A percentile compares a stretch with the other conserved stretches of the same genome.
phyloP scores from a whole-genome alignment of 2,113 vertebrate species.

The Geothlypis trichas region DNA sequence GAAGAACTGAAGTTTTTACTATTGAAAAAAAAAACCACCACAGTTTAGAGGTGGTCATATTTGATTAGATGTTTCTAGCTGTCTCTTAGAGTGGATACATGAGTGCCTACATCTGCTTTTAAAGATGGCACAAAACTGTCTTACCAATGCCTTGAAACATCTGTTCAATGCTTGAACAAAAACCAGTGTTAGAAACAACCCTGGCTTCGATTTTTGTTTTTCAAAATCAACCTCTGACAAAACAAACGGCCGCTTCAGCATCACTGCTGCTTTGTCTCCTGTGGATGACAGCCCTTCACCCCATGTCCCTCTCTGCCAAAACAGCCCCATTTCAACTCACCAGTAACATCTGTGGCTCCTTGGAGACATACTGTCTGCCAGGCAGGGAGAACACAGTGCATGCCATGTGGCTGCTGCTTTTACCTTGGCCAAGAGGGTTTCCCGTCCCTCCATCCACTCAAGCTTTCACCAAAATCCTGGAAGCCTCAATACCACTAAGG shows the following conservation, averaged over 20 bases:
- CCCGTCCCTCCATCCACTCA: background rate
- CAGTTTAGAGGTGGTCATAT: background rate
- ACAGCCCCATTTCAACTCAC: background rate
- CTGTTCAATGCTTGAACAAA: background rate
- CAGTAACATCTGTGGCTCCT: background rate
- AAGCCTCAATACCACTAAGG: background rate
- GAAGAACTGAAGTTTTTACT: background rate
- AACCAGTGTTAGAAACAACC: background rate
- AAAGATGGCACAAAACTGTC: background rate
- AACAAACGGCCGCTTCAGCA: background rate
- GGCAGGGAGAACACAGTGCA: background rate
- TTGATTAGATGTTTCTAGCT: background rate
- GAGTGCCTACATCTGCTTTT: background rate
- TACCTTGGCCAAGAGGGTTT: background rate
- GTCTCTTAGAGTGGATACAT: background rate
- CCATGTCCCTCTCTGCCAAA: rapidly evolving
- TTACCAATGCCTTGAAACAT: rapidly evolving
- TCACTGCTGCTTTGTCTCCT: background rate
- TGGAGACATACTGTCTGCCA: background rate
- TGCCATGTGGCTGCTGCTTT: background rate
- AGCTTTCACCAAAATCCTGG: background rate
- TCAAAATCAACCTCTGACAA: background rate
- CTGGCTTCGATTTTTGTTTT: background rate
- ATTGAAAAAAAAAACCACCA: background rate
- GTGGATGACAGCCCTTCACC: background rate